A percentile compares a stretch with the other conserved stretches of the same genome.
Evolutionary conservation across 2,888 invertebrate genomes (phyloP).

Genomic region (Chalcis sispes): DNA sequence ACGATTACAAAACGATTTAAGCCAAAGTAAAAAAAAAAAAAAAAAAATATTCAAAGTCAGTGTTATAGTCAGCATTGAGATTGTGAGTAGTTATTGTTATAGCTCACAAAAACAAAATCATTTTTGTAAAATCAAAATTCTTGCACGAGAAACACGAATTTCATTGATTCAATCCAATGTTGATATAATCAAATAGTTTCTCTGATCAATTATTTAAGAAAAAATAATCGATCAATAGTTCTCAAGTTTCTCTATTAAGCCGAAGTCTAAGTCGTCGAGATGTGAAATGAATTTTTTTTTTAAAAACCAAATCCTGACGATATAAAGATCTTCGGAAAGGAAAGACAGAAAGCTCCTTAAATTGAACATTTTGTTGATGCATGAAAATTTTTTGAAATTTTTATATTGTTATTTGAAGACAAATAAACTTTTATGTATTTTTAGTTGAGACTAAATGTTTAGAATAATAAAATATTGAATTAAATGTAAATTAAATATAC

Average conservation of each 20-base stretch:
- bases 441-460: not conserved
- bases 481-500: too few species aligned
- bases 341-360: not conserved
- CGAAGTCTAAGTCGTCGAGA: not conserved
- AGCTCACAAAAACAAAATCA: constrained; percentile 15
- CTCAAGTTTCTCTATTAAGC: not conserved
- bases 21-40: constrained; percentile 51
- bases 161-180: constrained; percentile 32
- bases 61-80: constrained; percentile 25
- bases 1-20: constrained; percentile 61
- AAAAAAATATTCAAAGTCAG: constrained; percentile 38
- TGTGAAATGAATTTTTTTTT: not conserved
- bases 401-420: not conserved
- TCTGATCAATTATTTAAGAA: constrained; percentile 23
- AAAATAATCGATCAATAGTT: constrained; percentile 2
- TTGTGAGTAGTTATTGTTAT: not conserved
- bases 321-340: not conserved
- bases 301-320: not conserved
- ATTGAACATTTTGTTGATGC: constrained; percentile 13
- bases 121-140: constrained; percentile 27
- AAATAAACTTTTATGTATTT: not conserved
- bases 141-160: constrained; percentile 19
- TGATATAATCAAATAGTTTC: constrained; percentile 27
- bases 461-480: too few species aligned
- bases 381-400: too few species aligned